phyloP scores from a whole-genome alignment of 37 sponge, comb jelly and placozoan species.

The Halichondria panicea region DNA sequence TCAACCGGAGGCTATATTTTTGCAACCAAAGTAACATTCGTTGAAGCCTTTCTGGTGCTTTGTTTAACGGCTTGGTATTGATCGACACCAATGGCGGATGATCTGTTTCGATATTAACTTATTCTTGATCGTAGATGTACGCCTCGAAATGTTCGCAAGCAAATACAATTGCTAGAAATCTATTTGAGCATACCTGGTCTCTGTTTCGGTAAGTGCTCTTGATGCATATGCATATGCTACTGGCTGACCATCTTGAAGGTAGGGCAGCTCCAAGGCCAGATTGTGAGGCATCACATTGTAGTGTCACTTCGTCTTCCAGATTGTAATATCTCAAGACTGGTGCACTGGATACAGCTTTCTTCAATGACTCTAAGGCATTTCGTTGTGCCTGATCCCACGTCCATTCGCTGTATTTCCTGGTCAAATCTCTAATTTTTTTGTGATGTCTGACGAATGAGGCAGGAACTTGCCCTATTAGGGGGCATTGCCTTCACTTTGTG shows the following conservation, averaged over 20 bases:
- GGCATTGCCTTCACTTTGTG: constrained; percentile 63
- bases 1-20: no score
- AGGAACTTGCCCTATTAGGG: constrained; percentile 44
- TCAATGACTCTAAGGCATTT: neutral
- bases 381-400: constrained; percentile 17
- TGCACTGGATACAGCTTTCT: constrained; percentile 31
- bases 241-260: constrained; percentile 16
- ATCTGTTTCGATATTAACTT: no score
- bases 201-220: no score
- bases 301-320: constrained; percentile 14
- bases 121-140: no score
- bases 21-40: no score
- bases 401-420: constrained; percentile 18
- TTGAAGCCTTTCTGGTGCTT: no score
- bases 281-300: constrained; percentile 35
- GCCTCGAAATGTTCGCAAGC: no score
- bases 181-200: no score
- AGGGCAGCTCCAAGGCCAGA: constrained; percentile 29
- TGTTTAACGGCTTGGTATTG: no score
- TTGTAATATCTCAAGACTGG: constrained; percentile 31
- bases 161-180: no score
- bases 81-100: no score
- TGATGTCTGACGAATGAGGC: constrained; percentile 47
- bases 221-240: no score
- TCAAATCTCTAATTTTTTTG: constrained; percentile 19